These are phyloP conservation scores for Aurelia sp. DNA, from an alignment of 30 jellyfish, hydroid and myxozoan species.

Conservation along the genomic window DNA sequence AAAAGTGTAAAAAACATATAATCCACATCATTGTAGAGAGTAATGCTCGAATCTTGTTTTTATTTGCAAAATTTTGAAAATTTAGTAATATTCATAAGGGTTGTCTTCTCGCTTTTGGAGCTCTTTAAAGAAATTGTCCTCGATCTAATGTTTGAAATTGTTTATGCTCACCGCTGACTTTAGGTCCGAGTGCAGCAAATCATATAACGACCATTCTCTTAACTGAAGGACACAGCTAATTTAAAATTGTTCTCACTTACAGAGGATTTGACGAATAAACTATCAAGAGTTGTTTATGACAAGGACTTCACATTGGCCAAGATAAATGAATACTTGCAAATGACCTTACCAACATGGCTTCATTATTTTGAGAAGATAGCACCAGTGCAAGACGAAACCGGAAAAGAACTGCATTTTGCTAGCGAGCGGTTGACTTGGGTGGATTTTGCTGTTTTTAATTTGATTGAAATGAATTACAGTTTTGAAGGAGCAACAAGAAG, in stretches of 20 bases:
- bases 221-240: too few species aligned
- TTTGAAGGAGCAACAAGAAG: slow-evolving; percentile 66
- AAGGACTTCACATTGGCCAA: slow-evolving; percentile 58
- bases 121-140: too few species aligned
- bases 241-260: not conserved
- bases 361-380: slow-evolving; percentile 77
- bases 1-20: too few species aligned
- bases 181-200: too few species aligned
- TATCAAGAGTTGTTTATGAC: slow-evolving; percentile 60
- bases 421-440: slow-evolving; percentile 92
- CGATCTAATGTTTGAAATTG: too few species aligned
- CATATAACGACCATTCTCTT: too few species aligned
- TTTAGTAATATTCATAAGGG: too few species aligned
- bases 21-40: too few species aligned
- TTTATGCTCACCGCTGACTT: too few species aligned
- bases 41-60: too few species aligned
- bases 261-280: slow-evolving; percentile 62
- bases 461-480: slow-evolving; percentile 71
- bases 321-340: slow-evolving; percentile 71
- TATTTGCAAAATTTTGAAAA: too few species aligned
- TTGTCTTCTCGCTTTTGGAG: too few species aligned
- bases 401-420: slow-evolving; percentile 70
- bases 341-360: slow-evolving; percentile 74
- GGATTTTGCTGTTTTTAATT: slow-evolving; percentile 77
- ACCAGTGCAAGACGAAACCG: slow-evolving; percentile 48